phyloP scores from a whole-genome alignment of 2,113 vertebrate genomes.

The Lophius piscatorius region DNA sequence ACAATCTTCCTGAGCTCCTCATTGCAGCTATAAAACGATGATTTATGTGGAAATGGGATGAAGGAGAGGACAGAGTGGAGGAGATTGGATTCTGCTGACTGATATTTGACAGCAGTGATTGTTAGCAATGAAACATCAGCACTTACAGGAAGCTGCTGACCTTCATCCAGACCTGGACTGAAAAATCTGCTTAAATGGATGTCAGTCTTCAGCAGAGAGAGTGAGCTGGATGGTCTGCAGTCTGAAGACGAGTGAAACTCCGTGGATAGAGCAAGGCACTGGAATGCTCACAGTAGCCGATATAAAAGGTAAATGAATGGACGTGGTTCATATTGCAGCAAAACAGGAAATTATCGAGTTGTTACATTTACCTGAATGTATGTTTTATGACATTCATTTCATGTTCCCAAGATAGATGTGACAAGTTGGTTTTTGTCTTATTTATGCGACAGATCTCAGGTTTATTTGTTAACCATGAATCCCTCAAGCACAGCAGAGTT shows the following conservation, averaged over 20 bases:
- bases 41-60: slow-evolving; percentile 43
- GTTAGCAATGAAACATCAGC: slow-evolving; percentile 60
- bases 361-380: no score
- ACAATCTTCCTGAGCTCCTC: slow-evolving; percentile 54
- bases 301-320: not conserved
- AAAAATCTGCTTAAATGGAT: slow-evolving; percentile 23
- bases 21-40: slow-evolving; percentile 41
- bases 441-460: not conserved
- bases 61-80: slow-evolving; percentile 61
- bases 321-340: no score
- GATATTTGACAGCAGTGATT: slow-evolving; percentile 57
- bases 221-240: slow-evolving; percentile 14
- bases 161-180: slow-evolving; percentile 45
- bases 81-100: slow-evolving; percentile 53
- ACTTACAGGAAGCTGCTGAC: slow-evolving; percentile 66
- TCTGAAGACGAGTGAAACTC: not conserved
- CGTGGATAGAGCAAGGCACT: not conserved
- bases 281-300: not conserved
- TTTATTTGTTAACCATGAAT: not conserved
- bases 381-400: no score
- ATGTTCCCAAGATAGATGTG: not conserved
- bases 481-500: no score
- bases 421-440: not conserved
- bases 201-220: slow-evolving; percentile 26
- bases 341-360: not conserved